A percentile compares a stretch with the other conserved stretches of the same genome.
Evolutionary conservation across 2,113 vertebrate genomes (phyloP).

Genomic region (Leucoraja erinaceus): DNA sequence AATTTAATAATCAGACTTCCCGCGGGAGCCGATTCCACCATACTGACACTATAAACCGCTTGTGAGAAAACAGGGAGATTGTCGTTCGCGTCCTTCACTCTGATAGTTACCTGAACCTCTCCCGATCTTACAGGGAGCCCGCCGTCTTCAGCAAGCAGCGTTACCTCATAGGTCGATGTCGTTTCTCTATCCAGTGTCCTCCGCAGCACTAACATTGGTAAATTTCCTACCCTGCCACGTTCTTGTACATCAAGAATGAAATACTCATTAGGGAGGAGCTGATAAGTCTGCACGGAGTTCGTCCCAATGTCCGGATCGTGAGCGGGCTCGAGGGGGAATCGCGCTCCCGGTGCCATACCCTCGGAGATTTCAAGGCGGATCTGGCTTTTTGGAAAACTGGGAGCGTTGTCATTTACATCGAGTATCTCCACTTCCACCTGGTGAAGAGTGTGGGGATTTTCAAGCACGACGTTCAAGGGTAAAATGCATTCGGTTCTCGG

Average conservation of each 20-base stretch:
- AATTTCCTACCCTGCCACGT: slow-evolving; percentile 44
- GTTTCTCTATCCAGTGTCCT: slow-evolving; percentile 48
- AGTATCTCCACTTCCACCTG: slow-evolving; percentile 60
- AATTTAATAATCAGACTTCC: slow-evolving; percentile 46
- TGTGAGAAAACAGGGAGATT: slow-evolving; percentile 51
- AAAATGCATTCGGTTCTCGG: slow-evolving; percentile 57
- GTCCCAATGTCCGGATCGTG: slow-evolving; percentile 53
- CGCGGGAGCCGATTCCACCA: slow-evolving; percentile 43
- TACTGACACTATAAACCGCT: slow-evolving; percentile 45
- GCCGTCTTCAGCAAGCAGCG: slow-evolving; percentile 48
- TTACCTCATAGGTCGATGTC: slow-evolving; percentile 43
- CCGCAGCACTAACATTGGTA: slow-evolving; percentile 50
- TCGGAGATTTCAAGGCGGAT: slow-evolving; percentile 53
- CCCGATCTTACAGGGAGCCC: slow-evolving; percentile 47
- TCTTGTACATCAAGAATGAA: slow-evolving; percentile 55
- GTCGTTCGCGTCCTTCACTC: slow-evolving; percentile 49
- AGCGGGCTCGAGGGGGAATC: slow-evolving; percentile 52
- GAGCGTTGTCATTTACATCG: slow-evolving; percentile 70
- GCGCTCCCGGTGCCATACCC: slow-evolving; percentile 47
- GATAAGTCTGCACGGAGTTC: slow-evolving; percentile 55
- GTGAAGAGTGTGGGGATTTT: slow-evolving; percentile 66
- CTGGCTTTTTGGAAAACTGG: slow-evolving; percentile 48
- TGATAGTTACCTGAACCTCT: slow-evolving; percentile 43
- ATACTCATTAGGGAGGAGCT: slow-evolving; percentile 47
- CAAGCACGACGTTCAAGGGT: slow-evolving; percentile 62